Base-by-base conservation (phyloP, 2,113 vertebrate genomes). In the Tretioscincus oriximinensis region DNA sequence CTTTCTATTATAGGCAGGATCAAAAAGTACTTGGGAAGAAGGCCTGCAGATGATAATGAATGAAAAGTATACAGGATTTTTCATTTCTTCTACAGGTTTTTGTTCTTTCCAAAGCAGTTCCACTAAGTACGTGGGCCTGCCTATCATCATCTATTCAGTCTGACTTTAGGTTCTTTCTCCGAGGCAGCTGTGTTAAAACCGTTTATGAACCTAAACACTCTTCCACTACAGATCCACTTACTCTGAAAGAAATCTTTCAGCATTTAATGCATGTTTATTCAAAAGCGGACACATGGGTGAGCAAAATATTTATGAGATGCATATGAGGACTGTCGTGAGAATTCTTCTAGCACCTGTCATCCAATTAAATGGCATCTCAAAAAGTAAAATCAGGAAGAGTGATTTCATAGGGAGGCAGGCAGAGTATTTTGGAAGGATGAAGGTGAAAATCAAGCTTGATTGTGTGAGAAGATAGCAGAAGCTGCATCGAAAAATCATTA, bases 361-460 rank as follows among this genome's bases (percentile, higher is more conserved):
- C 51, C 22, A 1, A 64, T 78, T 78, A 9, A 49, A 81, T 8
- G 24, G 61, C 29, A 60, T 58, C 45, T 65, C 71, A 28, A 54
- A 58, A 82, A 66, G 49, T 66, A 24, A 51, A 77, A 63, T 67
- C 18, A 81, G n/a, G 3, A 1, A 22, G 73, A 61, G 41, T 65
- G 67, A 54, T 70, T 81, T 73, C n/a, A 22, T 49, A 84, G 73
- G 54, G 21, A 24, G 11, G 26, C 58, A 54, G 0, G 22, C 69
- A 66, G 78, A 41, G 2, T 60, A 77, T 81, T 20, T 66, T 28
- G 73, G 73, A 1, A 77, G 73, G 61, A 78, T 18, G 71, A 71
- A 80, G 0, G 12, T 28, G 28, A 81, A 64, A 77, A 84, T 76
- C 63, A 80, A 72, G 82, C 78, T 73, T 45, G 67, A 65, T 64